Evolutionary conservation across 2,113 vertebrate genomes (phyloP), one percentile per base, ranked within the genome.

Genomic region (Archocentrus centrarchus): DNA sequence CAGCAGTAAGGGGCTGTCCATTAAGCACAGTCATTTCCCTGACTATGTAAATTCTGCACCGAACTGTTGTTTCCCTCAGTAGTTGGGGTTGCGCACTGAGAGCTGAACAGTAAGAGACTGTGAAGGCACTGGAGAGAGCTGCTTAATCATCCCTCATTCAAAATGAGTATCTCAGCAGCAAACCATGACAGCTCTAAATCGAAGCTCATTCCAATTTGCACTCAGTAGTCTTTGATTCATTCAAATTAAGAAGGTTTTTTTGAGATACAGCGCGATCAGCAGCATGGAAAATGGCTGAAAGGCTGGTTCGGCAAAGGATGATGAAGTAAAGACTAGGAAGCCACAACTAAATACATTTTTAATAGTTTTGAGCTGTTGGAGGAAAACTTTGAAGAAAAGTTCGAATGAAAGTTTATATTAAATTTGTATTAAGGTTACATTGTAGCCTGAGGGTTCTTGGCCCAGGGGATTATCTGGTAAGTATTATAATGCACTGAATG

Each of bases 91-190:
- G 80, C 64, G 86, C 57, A 32, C 59, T 24, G 64, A 79, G 83
- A 85, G 64, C 82, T 11, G 75, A 77, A 70, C 75, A 37, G 30
- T 79, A 14, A 83, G 59, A 55, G 78, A 63, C 14, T 63, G 68
- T 24, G 59, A 70, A 82, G 68, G 59, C 81, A 50, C 39, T 17
- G 59, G 62, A 39, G 77, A 60, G 82, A 86, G 85, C 85, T 62
- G 89, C 82, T 92, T 94, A 88, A 92, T 95, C 90, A 88, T 91
- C 84, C 79, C 85, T 94, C 86, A 89, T 93, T 93, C 82, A 87
- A 84, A 94, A 89, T 62, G 50, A 92, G 88, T 44, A 93, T 93
- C 91, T 92, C 90, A 84, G 92, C 92, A 86, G 93, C 87, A 93
- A 93, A 93, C 78, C 93, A 89, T 91, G 88, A 93, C 93, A 83